Conservation (phyloP, 2,797 vertebrate species). For the Zalophus californianus region DNA sequence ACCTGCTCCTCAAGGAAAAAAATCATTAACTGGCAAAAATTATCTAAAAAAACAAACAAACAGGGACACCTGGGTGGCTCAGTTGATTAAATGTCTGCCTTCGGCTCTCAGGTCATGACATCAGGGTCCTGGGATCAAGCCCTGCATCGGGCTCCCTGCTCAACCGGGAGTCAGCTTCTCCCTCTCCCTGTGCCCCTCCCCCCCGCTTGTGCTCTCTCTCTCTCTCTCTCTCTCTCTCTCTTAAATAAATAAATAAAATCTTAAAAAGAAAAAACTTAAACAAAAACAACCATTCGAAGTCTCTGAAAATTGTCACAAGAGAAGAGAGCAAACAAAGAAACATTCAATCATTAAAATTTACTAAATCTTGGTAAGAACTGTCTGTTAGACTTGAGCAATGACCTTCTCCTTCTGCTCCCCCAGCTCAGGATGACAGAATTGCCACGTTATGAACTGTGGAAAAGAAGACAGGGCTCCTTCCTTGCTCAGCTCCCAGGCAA, state of each 20-base stretch:
- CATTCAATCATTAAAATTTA: neutral
- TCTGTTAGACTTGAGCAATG: neutral
- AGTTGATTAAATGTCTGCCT: neutral
- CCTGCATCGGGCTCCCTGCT: neutral
- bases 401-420: neutral
- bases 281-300: neutral
- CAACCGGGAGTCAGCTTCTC: neutral
- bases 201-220: rapidly evolving
- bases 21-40: neutral
- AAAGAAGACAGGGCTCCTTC: neutral
- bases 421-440: neutral
- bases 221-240: neutral
- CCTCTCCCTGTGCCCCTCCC: neutral
- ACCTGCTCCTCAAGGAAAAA: neutral
- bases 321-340: neutral
- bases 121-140: neutral
- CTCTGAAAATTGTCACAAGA: neutral
- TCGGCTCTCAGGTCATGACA: neutral
- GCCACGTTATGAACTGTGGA: neutral
- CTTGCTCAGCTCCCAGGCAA: neutral
- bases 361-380: neutral
- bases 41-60: neutral
- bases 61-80: neutral
- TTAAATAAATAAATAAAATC: neutral
- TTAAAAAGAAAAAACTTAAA: neutral